Conservation (phyloP, 2,113 vertebrate genomes). For the Hipposideros armiger region DNA sequence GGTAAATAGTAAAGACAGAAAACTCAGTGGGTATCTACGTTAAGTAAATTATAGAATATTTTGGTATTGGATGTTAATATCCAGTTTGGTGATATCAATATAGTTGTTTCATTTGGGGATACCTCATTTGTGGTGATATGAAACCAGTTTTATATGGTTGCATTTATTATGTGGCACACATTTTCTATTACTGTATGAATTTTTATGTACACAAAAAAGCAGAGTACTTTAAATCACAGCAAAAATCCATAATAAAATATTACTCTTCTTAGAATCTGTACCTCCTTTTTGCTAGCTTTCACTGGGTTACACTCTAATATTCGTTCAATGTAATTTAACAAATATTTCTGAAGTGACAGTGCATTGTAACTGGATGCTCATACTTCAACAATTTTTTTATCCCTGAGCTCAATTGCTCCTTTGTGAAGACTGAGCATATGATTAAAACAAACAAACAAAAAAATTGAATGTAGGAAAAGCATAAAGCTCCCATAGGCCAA, state of each 20-base stretch:
- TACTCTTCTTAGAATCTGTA: background rate
- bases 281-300: constrained; percentile 8
- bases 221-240: background rate
- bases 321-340: background rate
- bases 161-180: constrained; percentile 10
- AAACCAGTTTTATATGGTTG: constrained; percentile 32
- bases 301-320: background rate
- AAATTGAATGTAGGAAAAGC: background rate
- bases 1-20: background rate
- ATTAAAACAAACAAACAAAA: background rate
- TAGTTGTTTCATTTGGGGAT: background rate
- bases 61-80: background rate
- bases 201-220: constrained; percentile 49
- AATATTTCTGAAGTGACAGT: background rate
- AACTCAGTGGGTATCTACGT: background rate
- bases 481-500: background rate
- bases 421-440: background rate
- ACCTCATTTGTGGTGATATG: background rate
- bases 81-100: constrained; percentile 26
- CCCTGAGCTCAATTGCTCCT: background rate
- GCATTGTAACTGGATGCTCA: background rate
- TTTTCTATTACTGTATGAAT: constrained; percentile 22
- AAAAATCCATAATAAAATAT: constrained; percentile 37
- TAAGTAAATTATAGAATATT: background rate
- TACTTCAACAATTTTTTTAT: background rate